Conservation (phyloP, 2,888 invertebrate species). For the Latheticus oryzae region DNA sequence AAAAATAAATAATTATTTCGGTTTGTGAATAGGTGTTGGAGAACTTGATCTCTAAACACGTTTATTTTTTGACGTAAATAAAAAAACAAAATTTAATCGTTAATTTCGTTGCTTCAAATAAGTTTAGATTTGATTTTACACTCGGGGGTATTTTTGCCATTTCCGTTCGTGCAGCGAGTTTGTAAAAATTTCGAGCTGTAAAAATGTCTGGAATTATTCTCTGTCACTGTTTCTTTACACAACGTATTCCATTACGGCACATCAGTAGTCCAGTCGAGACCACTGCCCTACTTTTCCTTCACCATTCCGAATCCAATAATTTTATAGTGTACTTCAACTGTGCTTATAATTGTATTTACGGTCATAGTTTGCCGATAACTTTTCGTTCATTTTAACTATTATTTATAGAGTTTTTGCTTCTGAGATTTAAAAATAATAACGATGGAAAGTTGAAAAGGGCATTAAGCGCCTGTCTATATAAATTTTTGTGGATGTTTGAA, state of each 20-base stretch:
- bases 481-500: conserved; percentile 9
- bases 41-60: too few species aligned
- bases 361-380: conserved; percentile 21
- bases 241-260: conserved; percentile 32
- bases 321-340: conserved; percentile 30
- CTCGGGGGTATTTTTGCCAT: conserved; percentile 9
- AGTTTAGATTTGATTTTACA: conserved; percentile 2
- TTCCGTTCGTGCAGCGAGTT: conserved; percentile 28
- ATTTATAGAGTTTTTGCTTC: conserved; percentile 27
- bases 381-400: conserved; percentile 15
- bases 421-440: too few species aligned
- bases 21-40: too few species aligned
- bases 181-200: conserved; percentile 30
- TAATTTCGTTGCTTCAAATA: conserved; percentile 4
- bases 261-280: conserved; percentile 37
- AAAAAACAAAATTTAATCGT: conserved; percentile 6
- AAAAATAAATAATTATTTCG: too few species aligned
- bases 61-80: background rate
- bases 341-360: conserved; percentile 39
- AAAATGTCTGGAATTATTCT: conserved; percentile 34
- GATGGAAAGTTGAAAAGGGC: conserved; percentile 30
- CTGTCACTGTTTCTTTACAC: conserved; percentile 35
- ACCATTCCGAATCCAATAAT: conserved; percentile 35
- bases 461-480: conserved; percentile 31
- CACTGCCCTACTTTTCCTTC: conserved; percentile 34